A percentile compares a stretch with the other conserved stretches of the same genome.
phyloP scores from a whole-genome alignment of 2,888 invertebrate genomes.

The Zelleria hepariella region DNA sequence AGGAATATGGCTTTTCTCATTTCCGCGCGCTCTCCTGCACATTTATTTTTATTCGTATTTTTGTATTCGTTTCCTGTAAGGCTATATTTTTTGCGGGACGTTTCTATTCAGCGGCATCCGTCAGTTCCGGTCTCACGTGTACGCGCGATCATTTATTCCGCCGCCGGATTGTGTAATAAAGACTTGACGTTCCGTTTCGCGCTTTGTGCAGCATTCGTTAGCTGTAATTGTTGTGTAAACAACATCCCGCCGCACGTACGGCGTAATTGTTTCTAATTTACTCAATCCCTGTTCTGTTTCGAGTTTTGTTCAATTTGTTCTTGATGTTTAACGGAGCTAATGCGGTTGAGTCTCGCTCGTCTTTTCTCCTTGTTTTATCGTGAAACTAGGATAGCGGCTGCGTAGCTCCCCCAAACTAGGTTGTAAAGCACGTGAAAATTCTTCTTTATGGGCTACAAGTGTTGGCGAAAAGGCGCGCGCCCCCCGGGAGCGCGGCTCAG shows the following conservation, averaged over 20 bases:
- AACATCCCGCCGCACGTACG: slow-evolving; percentile 5
- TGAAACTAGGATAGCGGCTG: slow-evolving; percentile 15
- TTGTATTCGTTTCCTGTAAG: slow-evolving; percentile 66
- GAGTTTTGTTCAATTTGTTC: not conserved
- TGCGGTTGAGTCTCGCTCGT: not conserved
- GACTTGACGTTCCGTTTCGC: slow-evolving; percentile 9
- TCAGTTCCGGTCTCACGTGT: slow-evolving; percentile 14
- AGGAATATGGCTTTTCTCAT: slow-evolving; percentile 62
- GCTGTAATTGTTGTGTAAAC: slow-evolving; percentile 10
- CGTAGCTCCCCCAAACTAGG: slow-evolving; percentile 36
- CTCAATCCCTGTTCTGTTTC: not conserved
- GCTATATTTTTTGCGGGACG: slow-evolving; percentile 54
- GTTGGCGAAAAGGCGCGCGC: slow-evolving; percentile 11
- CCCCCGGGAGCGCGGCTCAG: slow-evolving; percentile 8
- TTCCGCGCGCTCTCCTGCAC: slow-evolving; percentile 44
- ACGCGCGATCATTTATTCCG: slow-evolving; percentile 12
- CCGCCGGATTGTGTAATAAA: slow-evolving; percentile 15
- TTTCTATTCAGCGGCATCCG: slow-evolving; percentile 30
- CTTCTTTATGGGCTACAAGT: slow-evolving; percentile 41
- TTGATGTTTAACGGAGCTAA: not conserved
- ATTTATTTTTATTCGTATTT: slow-evolving; percentile 65
- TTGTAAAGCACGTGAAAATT: slow-evolving; percentile 51
- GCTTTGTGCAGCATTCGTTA: slow-evolving; percentile 10
- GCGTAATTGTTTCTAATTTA: slow-evolving; percentile 2
- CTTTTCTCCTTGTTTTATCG: not conserved